phyloP scores from a whole-genome alignment of 2,113 vertebrate genomes.

The Calyptomena viridis region DNA sequence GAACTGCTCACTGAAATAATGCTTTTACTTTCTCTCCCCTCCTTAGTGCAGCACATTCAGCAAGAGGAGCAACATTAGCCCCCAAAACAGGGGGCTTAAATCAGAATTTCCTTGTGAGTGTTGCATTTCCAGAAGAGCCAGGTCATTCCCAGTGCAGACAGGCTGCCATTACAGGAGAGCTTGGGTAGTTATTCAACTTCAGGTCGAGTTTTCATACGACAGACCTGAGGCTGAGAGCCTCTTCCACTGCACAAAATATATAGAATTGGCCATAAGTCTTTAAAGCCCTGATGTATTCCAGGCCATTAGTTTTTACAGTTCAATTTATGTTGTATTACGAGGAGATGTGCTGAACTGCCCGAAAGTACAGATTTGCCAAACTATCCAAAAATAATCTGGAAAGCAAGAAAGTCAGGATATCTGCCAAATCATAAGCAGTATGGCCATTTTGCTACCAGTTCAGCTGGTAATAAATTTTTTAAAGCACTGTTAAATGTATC shows the following conservation, averaged over 20 bases:
- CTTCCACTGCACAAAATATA: slow-evolving; percentile 53
- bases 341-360: slow-evolving; percentile 62
- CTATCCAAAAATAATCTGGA: slow-evolving; percentile 59
- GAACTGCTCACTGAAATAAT: not conserved
- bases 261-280: slow-evolving; percentile 60
- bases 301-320: slow-evolving; percentile 69
- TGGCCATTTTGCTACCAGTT: slow-evolving; percentile 16
- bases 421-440: slow-evolving; percentile 32
- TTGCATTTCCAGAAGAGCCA: not conserved
- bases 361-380: slow-evolving; percentile 61
- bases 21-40: not conserved
- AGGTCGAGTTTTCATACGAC: not conserved
- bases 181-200: slow-evolving; percentile 18
- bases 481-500: slow-evolving; percentile 33
- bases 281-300: slow-evolving; percentile 68
- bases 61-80: not conserved
- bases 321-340: slow-evolving; percentile 67
- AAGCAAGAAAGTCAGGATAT: slow-evolving; percentile 21
- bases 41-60: not conserved
- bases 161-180: not conserved
- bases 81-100: not conserved
- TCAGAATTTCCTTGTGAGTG: not conserved
- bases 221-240: slow-evolving; percentile 15
- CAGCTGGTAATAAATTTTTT: slow-evolving; percentile 41
- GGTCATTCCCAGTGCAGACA: not conserved